These are phyloP conservation scores for Acronicta aceris DNA, from an alignment of 2,888 invertebrate genomes.

Conservation along the genomic window DNA sequence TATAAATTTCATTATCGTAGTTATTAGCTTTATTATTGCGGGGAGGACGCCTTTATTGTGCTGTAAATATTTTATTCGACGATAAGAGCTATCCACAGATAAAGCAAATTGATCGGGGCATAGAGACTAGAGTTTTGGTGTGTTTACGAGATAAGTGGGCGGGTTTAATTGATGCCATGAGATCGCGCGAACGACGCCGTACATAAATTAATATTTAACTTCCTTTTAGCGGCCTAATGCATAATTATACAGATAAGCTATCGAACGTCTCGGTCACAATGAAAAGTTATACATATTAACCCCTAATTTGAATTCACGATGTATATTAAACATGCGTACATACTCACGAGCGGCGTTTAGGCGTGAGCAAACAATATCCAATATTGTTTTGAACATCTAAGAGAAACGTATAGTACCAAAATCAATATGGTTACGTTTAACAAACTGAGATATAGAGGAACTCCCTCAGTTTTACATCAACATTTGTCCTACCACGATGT, in stretches of 20 bases:
- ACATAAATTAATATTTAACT: slow-evolving; percentile 81
- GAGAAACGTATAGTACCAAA: slow-evolving; percentile 64
- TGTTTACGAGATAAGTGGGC: slow-evolving; percentile 81
- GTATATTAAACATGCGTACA: neutral
- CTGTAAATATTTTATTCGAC: slow-evolving; percentile 86
- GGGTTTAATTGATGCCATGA: slow-evolving; percentile 80
- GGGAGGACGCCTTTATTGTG: slow-evolving; percentile 82
- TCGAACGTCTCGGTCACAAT: slow-evolving; percentile 51
- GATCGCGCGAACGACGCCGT: slow-evolving; percentile 78
- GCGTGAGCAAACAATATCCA: slow-evolving; percentile 62
- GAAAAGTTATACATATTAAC: slow-evolving; percentile 50
- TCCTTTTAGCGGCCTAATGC: slow-evolving; percentile 70
- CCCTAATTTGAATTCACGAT: slow-evolving; percentile 38
- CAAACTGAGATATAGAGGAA: slow-evolving; percentile 63
- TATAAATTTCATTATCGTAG: slow-evolving; percentile 75
- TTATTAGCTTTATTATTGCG: slow-evolving; percentile 84
- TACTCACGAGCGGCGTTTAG: slow-evolving; percentile 4
- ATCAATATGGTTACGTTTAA: slow-evolving; percentile 74
- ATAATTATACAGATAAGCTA: slow-evolving; percentile 71
- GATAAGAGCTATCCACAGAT: slow-evolving; percentile 83
- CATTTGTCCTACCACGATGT: slow-evolving; percentile 61
- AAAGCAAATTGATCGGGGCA: slow-evolving; percentile 86
- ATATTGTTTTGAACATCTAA: slow-evolving; percentile 71
- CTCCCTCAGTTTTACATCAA: slow-evolving; percentile 67
- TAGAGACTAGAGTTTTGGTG: slow-evolving; percentile 72